Conservation (phyloP, 1,140 invertebrate genomes). For the Leptestheria dahalacensis region DNA sequence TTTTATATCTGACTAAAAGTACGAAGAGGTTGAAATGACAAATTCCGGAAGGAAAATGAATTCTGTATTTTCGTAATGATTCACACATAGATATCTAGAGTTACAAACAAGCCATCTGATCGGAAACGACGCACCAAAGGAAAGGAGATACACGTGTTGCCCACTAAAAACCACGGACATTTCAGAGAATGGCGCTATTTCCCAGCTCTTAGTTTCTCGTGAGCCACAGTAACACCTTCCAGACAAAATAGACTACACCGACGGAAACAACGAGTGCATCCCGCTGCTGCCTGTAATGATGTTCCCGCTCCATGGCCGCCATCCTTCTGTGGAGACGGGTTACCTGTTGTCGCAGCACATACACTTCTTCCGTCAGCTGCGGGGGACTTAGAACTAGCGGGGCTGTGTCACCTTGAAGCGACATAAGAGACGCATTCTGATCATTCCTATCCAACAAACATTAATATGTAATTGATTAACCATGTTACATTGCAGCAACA, state of each 20-base stretch:
- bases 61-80: no score
- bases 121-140: no score
- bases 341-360: conserved; percentile 1
- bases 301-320: conserved; percentile 2
- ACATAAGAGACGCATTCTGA: not conserved
- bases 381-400: not conserved
- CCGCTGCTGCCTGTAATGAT: conserved; percentile 6
- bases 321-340: not conserved
- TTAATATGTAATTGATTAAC: not conserved
- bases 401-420: not conserved
- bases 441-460: not conserved
- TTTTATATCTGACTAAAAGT: no score
- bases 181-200: no score
- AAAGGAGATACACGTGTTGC: no score
- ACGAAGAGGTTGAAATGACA: no score
- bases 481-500: no score
- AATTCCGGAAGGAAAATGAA: no score
- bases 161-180: no score
- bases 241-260: conserved; percentile 7
- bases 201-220: not conserved
- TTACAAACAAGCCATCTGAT: no score
- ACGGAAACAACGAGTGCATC: not conserved
- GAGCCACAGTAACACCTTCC: conserved; percentile 5
- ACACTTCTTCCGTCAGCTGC: conserved; percentile 10
- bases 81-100: no score